phyloP scores from a whole-genome alignment of 1,140 invertebrate species.

The Drosophila hydei region DNA sequence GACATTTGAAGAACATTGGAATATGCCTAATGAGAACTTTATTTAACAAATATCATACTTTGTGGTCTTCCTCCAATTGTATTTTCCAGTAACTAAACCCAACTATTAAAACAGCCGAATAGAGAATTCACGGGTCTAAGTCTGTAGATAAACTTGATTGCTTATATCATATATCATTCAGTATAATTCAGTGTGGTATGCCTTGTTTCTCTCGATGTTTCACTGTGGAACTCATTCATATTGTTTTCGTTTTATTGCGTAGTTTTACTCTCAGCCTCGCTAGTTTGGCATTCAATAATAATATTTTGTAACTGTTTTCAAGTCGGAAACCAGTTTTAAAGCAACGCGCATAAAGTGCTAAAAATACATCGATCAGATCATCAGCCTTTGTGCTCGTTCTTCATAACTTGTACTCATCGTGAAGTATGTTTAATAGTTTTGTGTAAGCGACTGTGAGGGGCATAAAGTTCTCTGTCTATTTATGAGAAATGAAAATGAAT shows the following conservation, averaged over 20 bases:
- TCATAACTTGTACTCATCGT: not conserved
- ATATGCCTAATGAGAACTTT: no score
- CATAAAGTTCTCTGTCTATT: no score
- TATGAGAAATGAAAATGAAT: no score
- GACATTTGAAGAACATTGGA: slow-evolving; percentile 1
- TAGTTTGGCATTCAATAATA: slow-evolving; percentile 55
- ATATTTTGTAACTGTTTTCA: slow-evolving; percentile 69
- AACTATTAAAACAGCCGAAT: no score
- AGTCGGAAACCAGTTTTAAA: slow-evolving; percentile 57
- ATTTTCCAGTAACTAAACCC: not conserved
- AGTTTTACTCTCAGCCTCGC: slow-evolving; percentile 27
- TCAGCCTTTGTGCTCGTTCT: not conserved
- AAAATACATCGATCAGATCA: slow-evolving; percentile 36
- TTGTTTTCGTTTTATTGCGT: slow-evolving; percentile 52
- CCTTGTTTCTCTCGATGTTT: not conserved
- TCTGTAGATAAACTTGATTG: not conserved
- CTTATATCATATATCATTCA: not conserved
- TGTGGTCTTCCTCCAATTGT: no score
- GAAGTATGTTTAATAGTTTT: not conserved
- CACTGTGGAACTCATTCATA: slow-evolving; percentile 49
- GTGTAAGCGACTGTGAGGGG: no score
- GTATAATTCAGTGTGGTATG: not conserved
- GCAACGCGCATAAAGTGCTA: slow-evolving; percentile 30
- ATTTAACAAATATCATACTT: no score
- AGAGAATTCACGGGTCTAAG: not conserved